A percentile compares a stretch with the other conserved stretches of the same genome.
Evolutionary conservation across 2,888 invertebrate species (phyloP).

Genomic region (Gymnocheta viridis): DNA sequence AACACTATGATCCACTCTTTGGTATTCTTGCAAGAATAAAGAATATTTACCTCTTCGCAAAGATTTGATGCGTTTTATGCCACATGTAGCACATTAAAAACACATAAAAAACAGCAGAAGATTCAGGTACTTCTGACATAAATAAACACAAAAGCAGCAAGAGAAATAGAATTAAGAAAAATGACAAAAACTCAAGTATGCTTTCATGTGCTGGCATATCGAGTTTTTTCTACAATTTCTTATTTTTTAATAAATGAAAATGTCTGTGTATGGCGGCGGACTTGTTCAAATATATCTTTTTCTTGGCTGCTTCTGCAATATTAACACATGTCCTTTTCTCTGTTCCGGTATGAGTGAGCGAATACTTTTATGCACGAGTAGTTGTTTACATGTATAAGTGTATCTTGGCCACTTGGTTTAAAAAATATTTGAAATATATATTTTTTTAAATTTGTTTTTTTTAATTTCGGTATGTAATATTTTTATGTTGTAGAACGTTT

Average conservation of each 20-base stretch:
- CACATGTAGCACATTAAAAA: conserved; percentile 33
- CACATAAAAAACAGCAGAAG: background rate
- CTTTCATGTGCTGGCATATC: conserved; percentile 16
- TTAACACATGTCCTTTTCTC: background rate
- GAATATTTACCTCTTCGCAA: background rate
- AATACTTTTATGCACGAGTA: conserved; percentile 10
- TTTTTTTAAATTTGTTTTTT: conserved; percentile 15
- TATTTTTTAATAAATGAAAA: conserved; percentile 32
- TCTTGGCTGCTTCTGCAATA: conserved; percentile 3
- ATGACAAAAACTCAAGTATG: conserved; percentile 38
- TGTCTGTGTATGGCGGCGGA: conserved; percentile 44
- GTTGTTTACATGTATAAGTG: conserved; percentile 24
- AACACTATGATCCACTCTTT: background rate
- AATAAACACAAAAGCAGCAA: conserved; percentile 10
- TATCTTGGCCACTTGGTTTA: conserved; percentile 60
- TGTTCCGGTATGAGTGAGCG: background rate
- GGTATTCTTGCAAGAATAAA: background rate
- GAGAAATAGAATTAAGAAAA: conserved; percentile 31
- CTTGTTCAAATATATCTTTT: conserved; percentile 43
- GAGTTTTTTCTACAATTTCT: conserved; percentile 20
- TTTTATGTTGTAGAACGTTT: background rate
- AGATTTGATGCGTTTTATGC: conserved; percentile 32
- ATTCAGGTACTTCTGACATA: conserved; percentile 27
- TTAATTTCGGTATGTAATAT: conserved; percentile 19
- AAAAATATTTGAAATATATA: conserved; percentile 35